These are phyloP conservation scores for Agrochola macilenta DNA, from an alignment of 2,888 invertebrate species.

Conservation along the genomic window DNA sequence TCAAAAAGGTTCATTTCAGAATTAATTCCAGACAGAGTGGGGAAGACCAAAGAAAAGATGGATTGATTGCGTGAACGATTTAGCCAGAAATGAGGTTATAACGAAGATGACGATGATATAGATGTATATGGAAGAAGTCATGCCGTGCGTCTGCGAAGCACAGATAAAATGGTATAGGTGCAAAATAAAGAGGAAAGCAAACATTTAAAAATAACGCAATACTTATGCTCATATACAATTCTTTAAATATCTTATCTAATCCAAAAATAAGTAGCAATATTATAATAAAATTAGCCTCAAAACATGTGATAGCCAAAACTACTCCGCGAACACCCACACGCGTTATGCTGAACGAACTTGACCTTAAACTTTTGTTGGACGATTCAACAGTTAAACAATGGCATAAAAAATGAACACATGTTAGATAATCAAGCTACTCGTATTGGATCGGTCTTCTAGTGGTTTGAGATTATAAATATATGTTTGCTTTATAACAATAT, in stretches of 20 bases:
- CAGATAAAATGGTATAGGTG: not conserved
- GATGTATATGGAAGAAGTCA: not conserved
- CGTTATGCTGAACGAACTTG: slow-evolving; percentile 37
- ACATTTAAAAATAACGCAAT: not conserved
- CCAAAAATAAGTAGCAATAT: slow-evolving; percentile 15
- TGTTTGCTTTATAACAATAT: not conserved
- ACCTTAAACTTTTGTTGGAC: slow-evolving; percentile 54
- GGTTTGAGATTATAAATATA: not conserved
- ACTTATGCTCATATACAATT: not conserved
- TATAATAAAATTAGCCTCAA: slow-evolving; percentile 5
- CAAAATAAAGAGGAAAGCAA: not conserved
- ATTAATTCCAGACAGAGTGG: no score
- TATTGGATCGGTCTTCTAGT: not conserved
- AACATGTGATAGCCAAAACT: slow-evolving; percentile 11
- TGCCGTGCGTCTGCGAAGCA: not conserved
- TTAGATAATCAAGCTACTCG: slow-evolving; percentile 33
- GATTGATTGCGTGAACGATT: not conserved
- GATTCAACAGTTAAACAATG: slow-evolving; percentile 43
- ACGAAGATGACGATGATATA: not conserved
- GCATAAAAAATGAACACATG: slow-evolving; percentile 13
- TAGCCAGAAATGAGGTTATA: not conserved
- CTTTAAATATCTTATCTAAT: slow-evolving; percentile 10
- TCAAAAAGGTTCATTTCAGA: no score
- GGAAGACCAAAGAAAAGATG: not conserved
- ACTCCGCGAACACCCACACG: slow-evolving; percentile 36